Evolutionary conservation across 2,113 vertebrate species (phyloP).

Genomic region (Corythoichthys haematopterus): DNA sequence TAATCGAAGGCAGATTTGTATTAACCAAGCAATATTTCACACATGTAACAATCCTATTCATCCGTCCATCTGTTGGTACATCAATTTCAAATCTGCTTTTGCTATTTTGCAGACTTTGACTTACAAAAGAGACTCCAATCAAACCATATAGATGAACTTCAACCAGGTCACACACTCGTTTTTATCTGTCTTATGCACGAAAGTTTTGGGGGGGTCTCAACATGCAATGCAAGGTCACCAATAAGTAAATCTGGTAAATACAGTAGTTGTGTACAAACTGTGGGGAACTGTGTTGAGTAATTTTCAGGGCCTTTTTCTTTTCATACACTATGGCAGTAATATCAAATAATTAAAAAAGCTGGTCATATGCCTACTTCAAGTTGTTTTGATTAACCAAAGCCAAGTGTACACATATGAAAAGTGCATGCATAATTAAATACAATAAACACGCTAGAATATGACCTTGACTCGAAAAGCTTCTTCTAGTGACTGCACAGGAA

Average conservation of each 20-base stretch:
- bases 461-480: neutral
- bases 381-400: conserved; percentile 21
- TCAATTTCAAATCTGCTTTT: no score
- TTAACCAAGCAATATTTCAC: neutral
- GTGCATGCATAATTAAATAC: conserved; percentile 2
- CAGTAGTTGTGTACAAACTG: neutral
- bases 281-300: neutral
- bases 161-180: no score
- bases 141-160: no score
- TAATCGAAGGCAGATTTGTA: neutral
- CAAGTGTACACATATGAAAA: conserved; percentile 14
- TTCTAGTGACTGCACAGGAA: neutral
- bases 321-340: conserved; percentile 17
- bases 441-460: neutral
- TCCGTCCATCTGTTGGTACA: no score
- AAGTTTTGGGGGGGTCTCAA: no score
- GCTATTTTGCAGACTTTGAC: no score
- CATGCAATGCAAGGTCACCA: no score
- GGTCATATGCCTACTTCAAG: conserved; percentile 15
- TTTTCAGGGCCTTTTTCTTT: conserved; percentile 23
- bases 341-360: conserved; percentile 42
- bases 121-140: no score
- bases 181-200: no score
- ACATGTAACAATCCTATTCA: no score
- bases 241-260: neutral